phyloP scores from a whole-genome alignment of 2,888 invertebrate species.

The Elegia similella region DNA sequence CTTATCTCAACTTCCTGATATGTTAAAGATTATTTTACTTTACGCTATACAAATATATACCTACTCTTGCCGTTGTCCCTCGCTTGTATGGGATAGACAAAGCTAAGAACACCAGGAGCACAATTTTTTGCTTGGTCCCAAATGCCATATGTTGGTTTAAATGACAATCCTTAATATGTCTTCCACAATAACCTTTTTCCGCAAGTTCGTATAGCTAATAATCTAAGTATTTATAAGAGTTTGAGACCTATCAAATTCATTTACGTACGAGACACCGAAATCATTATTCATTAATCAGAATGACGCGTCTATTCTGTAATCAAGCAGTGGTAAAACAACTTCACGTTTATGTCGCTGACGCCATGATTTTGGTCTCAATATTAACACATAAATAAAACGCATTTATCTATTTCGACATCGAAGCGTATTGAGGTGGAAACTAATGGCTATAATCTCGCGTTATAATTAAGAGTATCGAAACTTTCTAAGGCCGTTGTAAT shows the following conservation, averaged over 20 bases:
- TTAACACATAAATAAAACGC: conserved; percentile 16
- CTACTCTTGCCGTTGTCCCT: no score
- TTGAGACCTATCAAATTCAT: not conserved
- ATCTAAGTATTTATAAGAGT: no score
- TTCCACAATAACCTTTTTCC: no score
- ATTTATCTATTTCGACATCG: conserved; percentile 15
- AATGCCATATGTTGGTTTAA: no score
- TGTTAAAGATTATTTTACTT: not conserved
- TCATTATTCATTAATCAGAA: not conserved
- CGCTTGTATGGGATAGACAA: no score
- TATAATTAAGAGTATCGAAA: conserved; percentile 30
- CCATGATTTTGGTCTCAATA: conserved; percentile 19
- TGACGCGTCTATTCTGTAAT: not conserved
- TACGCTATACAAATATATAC: no score
- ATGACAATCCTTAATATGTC: no score
- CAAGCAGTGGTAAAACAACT: not conserved
- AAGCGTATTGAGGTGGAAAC: conserved; percentile 13
- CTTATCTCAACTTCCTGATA: conserved; percentile 3
- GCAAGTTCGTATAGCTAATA: no score
- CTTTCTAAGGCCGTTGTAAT: conserved; percentile 47
- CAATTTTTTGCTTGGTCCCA: no score
- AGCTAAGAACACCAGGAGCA: no score
- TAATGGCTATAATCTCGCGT: conserved; percentile 17
- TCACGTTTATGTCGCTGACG: not conserved
- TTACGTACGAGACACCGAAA: not conserved